Percentiles rank a stretch among this genome's conserved stretches.
Conservation (phyloP, 2,888 invertebrate species). For the Apodemia zela region DNA sequence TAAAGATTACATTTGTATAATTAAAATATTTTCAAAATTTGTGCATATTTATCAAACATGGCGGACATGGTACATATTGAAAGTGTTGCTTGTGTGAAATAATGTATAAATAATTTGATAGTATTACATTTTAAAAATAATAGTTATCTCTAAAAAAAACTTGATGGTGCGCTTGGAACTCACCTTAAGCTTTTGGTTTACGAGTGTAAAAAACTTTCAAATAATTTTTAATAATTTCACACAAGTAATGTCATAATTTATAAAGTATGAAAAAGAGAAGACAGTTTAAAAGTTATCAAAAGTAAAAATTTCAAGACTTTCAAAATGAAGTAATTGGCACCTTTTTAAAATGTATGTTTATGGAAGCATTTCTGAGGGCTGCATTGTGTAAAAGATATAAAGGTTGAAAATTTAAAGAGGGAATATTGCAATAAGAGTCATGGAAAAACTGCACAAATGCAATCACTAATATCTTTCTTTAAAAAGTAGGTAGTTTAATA, state of each 20-base stretch:
- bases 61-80: neutral
- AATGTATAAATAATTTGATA: neutral
- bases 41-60: slow-evolving; percentile 23
- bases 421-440: neutral
- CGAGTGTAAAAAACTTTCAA: neutral
- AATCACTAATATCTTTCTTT: too few relatives aligned
- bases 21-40: slow-evolving; percentile 29
- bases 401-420: neutral
- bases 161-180: too few relatives aligned
- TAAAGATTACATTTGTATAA: slow-evolving; percentile 19
- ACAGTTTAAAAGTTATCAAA: neutral
- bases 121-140: too few relatives aligned
- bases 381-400: neutral
- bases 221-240: neutral
- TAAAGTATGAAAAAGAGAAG: neutral
- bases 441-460: neutral
- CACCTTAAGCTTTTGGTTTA: neutral
- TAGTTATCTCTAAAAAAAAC: too few relatives aligned
- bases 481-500: too few relatives aligned
- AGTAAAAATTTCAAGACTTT: slow-evolving; percentile 1
- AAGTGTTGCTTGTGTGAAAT: neutral
- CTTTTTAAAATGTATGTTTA: neutral
- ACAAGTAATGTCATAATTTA: neutral
- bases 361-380: neutral
- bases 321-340: neutral